phyloP scores from a whole-genome alignment of 2,113 vertebrate species.

The Cyprichromis sp. region DNA sequence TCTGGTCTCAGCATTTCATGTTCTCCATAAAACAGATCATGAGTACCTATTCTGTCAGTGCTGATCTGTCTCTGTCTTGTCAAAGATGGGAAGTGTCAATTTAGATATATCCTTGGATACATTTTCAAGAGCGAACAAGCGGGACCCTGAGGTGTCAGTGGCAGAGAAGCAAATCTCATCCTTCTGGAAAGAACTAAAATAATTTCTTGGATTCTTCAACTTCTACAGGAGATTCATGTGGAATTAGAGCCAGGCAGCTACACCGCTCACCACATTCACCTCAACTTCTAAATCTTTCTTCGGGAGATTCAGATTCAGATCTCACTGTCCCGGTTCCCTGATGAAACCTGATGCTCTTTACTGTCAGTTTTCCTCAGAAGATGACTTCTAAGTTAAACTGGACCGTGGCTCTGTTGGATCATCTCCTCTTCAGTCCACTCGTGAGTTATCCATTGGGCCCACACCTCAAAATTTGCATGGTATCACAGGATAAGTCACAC shows the following conservation, averaged over 20 bases:
- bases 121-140: not conserved
- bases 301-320: not conserved
- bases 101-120: not conserved
- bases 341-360: not conserved
- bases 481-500: not conserved
- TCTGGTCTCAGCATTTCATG: not conserved
- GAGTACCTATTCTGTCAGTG: not conserved
- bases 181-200: not conserved
- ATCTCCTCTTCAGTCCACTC: not conserved
- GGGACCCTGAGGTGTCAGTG: not conserved
- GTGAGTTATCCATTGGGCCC: not conserved
- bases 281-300: not conserved
- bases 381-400: not conserved
- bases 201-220: not conserved
- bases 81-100: not conserved
- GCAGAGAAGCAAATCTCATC: not conserved
- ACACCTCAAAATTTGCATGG: not conserved
- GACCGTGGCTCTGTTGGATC: not conserved
- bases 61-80: not conserved
- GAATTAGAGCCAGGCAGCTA: not conserved
- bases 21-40: not conserved
- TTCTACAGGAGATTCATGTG: not conserved
- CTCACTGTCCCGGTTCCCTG: not conserved
- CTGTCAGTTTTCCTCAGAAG: not conserved
- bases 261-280: not conserved